These are phyloP conservation scores for Clavelina lepadiformis DNA, from an alignment of 23 tunicate genomes.

Conservation along the genomic window DNA sequence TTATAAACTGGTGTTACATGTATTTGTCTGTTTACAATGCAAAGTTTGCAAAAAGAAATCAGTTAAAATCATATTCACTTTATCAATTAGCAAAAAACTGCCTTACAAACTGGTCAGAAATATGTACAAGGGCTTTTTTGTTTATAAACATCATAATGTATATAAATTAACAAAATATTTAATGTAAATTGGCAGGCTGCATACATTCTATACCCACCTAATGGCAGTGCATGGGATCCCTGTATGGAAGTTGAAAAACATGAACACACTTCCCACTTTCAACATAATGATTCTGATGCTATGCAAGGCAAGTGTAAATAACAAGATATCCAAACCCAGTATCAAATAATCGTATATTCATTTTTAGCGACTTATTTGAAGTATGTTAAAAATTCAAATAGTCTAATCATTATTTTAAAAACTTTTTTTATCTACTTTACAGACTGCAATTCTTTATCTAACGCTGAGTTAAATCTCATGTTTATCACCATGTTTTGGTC, in stretches of 20 bases:
- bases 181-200: constrained; percentile 49
- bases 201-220: constrained; percentile 79
- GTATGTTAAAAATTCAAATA: no score
- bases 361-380: no score
- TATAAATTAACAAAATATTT: not conserved
- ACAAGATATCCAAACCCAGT: no score
- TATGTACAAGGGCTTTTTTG: no score
- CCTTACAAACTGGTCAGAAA: no score
- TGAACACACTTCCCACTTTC: constrained; percentile 1
- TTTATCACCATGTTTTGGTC: constrained; percentile 91
- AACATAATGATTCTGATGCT: not conserved
- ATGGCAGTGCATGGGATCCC: constrained; percentile 63
- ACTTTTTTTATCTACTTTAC: not conserved
- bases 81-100: no score
- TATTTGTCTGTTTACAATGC: no score
- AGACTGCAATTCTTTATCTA: constrained; percentile 28
- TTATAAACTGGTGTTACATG: no score
- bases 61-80: no score
- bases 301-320: constrained; percentile 2
- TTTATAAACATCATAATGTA: not conserved
- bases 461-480: constrained; percentile 46
- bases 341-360: no score
- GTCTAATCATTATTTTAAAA: no score
- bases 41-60: no score
- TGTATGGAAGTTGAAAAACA: constrained; percentile 13